Conservation (phyloP, 2,888 invertebrate species). For the Cybosia mesomella region DNA sequence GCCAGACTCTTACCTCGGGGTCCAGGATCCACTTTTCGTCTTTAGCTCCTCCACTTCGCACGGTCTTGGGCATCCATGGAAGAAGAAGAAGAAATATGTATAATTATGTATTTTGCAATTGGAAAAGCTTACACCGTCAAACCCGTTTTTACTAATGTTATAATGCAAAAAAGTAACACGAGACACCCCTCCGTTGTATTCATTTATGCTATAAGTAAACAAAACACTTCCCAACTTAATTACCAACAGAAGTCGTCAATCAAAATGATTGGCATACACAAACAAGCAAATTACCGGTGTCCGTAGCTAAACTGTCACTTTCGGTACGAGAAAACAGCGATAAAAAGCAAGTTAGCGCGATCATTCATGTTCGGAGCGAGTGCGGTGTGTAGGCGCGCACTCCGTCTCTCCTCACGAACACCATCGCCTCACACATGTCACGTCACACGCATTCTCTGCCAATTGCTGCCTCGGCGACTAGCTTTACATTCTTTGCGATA, state of each 20-base stretch:
- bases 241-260: slow-evolving; percentile 52
- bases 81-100: not conserved
- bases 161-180: not conserved
- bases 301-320: slow-evolving; percentile 71
- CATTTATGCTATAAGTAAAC: slow-evolving; percentile 22
- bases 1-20: not conserved
- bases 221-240: slow-evolving; percentile 34
- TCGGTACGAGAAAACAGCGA: slow-evolving; percentile 71
- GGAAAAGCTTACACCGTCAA: not conserved
- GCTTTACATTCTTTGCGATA: slow-evolving; percentile 53
- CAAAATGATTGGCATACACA: slow-evolving; percentile 66
- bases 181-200: not conserved
- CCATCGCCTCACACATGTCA: slow-evolving; percentile 1
- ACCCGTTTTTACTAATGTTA: not conserved
- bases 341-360: slow-evolving; percentile 76
- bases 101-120: not conserved
- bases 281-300: slow-evolving; percentile 80
- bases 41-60: not conserved
- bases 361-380: slow-evolving; percentile 62
- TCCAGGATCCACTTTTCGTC: not conserved
- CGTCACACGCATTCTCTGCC: slow-evolving; percentile 75
- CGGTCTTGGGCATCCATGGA: not conserved
- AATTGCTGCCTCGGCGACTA: slow-evolving; percentile 70
- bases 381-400: slow-evolving; percentile 32
- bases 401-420: slow-evolving; percentile 13